Conservation (phyloP, 2,888 invertebrate genomes). For the Parascotia fuliginaria region DNA sequence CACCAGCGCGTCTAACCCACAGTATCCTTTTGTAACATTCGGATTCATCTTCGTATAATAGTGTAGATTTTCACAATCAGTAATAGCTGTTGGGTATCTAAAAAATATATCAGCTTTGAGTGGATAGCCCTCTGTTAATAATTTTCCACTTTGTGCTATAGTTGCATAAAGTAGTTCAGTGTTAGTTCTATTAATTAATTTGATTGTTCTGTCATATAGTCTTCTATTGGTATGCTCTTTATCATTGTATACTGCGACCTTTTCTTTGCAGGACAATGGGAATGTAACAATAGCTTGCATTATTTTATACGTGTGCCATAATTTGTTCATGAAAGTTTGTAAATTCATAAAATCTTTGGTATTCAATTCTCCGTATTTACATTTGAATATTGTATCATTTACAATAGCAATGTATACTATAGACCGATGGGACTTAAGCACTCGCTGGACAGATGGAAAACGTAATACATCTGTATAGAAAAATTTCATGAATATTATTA, state of each 20-base stretch:
- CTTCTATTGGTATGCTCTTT: conserved; percentile 32
- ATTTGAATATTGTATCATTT: conserved; percentile 36
- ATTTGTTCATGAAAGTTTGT: conserved; percentile 49
- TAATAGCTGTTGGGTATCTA: conserved; percentile 60
- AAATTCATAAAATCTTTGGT: conserved; percentile 26
- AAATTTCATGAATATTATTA: conserved; percentile 39
- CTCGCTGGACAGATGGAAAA: conserved; percentile 15
- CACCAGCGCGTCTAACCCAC: conserved; percentile 61
- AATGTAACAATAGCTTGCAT: conserved; percentile 46
- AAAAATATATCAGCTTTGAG: conserved; percentile 53
- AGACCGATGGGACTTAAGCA: conserved; percentile 43
- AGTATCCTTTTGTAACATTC: conserved; percentile 44
- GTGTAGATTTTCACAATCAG: conserved; percentile 44
- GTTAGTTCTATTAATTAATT: conserved; percentile 32
- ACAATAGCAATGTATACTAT: conserved; percentile 49
- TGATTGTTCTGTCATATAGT: conserved; percentile 56
- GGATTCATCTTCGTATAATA: conserved; percentile 42
- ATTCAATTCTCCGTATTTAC: conserved; percentile 45
- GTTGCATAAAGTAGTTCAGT: conserved; percentile 16
- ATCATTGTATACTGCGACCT: conserved; percentile 45
- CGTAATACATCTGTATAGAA: conserved; percentile 34
- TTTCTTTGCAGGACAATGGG: conserved; percentile 52
- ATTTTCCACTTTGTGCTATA: conserved; percentile 24
- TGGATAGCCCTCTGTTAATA: conserved; percentile 52
- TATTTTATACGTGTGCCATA: conserved; percentile 54